Evolutionary conservation across 2,888 invertebrate species (phyloP), one percentile per base, ranked within the genome.

Genomic region (Elegia similella): DNA sequence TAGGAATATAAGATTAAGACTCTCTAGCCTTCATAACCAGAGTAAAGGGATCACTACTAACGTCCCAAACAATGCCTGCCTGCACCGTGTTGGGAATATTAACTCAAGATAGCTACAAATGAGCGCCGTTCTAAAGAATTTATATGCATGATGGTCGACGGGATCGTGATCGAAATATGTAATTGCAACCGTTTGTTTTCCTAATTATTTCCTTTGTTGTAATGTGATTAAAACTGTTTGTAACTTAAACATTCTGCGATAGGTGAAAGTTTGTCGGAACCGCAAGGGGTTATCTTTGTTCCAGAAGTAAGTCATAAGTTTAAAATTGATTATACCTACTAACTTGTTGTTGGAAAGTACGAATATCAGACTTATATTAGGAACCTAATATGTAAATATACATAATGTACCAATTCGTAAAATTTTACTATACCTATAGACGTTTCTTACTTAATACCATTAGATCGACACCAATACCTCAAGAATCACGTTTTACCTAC

Each of bases 31-130:
- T n/a, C n/a, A n/a, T n/a, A 12, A 38, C 12, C 10, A 38, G 38
- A 12, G 2, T 23, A 23, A 38, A 38, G n/a, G 38, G 38, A 38
- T n/a, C 38, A 8, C 38, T 38, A 38, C 12, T 38, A 8, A 23
- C 8, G 3, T 12, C 12, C 12, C 38, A 38, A 38, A 38, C 38
- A 38, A n/a, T n/a, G 38, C 38, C 7, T n/a, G n/a, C 30, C 32
- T 38, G 23, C 6, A 23, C 29, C 46, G 46, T 46, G 46, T 46
- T 46, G 46, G 46, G 17, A 46, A 46, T 46, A 46, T 46, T 46
- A 46, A 46, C 29, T 46, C 23, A 2, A 8, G 12, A 17, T 7
- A 46, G 12, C n/a, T 17, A 34, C 17, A 13, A 34, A 38, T 50
- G 6, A 13, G 50, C 7, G 34, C n/a, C 34, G 34, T 50, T 38